Base-by-base conservation (phyloP, 2,113 vertebrate genomes). In the Daubentonia madagascariensis region DNA sequence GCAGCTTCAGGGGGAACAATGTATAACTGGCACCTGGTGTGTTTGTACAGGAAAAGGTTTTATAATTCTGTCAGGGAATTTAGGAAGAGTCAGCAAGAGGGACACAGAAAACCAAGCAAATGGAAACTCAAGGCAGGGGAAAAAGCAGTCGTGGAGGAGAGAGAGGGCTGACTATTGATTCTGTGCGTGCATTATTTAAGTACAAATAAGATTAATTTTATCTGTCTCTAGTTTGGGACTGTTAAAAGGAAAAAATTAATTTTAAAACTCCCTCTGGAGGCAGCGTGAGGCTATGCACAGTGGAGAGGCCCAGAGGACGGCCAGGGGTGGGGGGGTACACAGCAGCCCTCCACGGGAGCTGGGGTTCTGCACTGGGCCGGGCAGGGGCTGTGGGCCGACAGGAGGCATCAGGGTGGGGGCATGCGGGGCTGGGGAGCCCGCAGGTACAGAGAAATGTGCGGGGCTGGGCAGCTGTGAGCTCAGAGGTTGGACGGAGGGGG, bases 231-330 rank as follows among this genome's bases (percentile, higher is more conserved):
- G 6, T 57, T 22, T 57, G 22, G 54, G 54, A 57, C 54, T 22
- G 54, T 57, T 57, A 57, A 57, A 57, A 57, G 54, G 54, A 22
- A 57, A 57, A 22, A 54, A 2, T n/a, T 8, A 13, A 18, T 23
- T 32, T 61, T 14, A 40, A 30, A 1, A 5, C 35, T 13, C 11
- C 13, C 16, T 65, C 18, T 14, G 61, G 61, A 72, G 63, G 86
- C 1, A 23, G 35, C 1, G 0, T 20, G 67, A 25, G 63, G 61
- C 50, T n/a, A 0, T 0, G 35, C 11, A 16, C 18, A 5, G 22
- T n/a, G 61, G 84, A 11, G 28, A 32, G 37, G 25, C 25, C 5
- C 68, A 3, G 68, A 70, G 10, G 68, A 40, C 30, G 43, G 84
- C 40, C 14, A 12, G 48, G 12, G 30, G 32, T 20, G 54, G 54